Evolutionary conservation across 1,140 invertebrate genomes (phyloP).

Genomic region (Leptoteleia sp.): DNA sequence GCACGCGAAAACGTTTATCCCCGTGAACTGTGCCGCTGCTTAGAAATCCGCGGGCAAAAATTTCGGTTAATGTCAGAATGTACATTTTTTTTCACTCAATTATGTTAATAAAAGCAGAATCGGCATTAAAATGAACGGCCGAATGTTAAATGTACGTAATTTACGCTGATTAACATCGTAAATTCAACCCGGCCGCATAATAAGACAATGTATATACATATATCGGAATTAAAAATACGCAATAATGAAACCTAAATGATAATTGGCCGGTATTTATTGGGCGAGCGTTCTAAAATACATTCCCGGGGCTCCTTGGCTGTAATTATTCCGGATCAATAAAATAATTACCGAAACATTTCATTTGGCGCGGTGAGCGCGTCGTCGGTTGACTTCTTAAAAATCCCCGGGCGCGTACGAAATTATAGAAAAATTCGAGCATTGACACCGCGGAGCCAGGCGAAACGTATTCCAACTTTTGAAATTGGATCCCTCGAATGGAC

Average conservation of each 20-base stretch:
- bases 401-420: constrained; percentile 66
- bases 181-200: constrained; percentile 17
- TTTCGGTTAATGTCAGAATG: constrained; percentile 1
- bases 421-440: constrained; percentile 66
- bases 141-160: constrained; percentile 41
- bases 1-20: too few species aligned
- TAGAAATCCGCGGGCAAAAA: too few species aligned
- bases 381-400: too few species aligned
- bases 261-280: constrained; percentile 30
- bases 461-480: constrained; percentile 77
- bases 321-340: too few species aligned
- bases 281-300: too few species aligned
- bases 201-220: constrained; percentile 45
- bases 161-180: constrained; percentile 25
- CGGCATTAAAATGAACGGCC: constrained; percentile 15
- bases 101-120: constrained; percentile 39
- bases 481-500: constrained; percentile 73
- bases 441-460: constrained; percentile 44
- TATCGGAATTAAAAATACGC: constrained; percentile 24
- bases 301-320: too few species aligned
- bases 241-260: constrained; percentile 32
- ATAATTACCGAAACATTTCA: too few species aligned
- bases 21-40: too few species aligned
- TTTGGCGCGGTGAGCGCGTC: too few species aligned
- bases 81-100: constrained; percentile 43